Conservation (phyloP, 2,797 vertebrate species). For the Vireo griseus region DNA sequence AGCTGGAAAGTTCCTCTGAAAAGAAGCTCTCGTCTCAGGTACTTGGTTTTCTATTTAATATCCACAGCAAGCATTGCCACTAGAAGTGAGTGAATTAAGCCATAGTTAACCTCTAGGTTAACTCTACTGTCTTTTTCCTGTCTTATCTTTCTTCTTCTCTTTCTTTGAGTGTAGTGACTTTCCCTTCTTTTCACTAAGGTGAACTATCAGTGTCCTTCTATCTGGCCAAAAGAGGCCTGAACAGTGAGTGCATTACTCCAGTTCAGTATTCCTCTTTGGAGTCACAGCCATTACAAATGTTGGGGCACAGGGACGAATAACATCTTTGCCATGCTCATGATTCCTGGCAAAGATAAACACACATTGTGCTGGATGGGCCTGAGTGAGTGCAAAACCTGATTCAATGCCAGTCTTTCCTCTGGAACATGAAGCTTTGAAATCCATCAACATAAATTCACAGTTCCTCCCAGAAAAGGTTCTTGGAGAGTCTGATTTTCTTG, state of each 20-base stretch:
- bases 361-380: neutral
- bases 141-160: neutral
- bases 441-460: neutral
- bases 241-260: neutral
- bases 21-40: conserved; percentile 40
- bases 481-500: neutral
- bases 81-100: neutral
- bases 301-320: neutral
- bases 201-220: neutral
- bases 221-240: neutral
- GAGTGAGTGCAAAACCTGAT: neutral
- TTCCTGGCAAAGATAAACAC: neutral
- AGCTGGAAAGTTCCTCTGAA: conserved; percentile 79
- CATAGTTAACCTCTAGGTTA: neutral
- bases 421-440: neutral
- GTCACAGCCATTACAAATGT: neutral
- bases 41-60: neutral
- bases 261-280: neutral
- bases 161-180: neutral
- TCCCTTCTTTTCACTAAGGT: neutral
- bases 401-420: neutral
- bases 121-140: neutral
- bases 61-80: neutral
- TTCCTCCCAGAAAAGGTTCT: neutral
- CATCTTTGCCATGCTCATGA: neutral